Evolutionary conservation across 2,113 vertebrate genomes (phyloP).

Genomic region (Saccopteryx leptura): DNA sequence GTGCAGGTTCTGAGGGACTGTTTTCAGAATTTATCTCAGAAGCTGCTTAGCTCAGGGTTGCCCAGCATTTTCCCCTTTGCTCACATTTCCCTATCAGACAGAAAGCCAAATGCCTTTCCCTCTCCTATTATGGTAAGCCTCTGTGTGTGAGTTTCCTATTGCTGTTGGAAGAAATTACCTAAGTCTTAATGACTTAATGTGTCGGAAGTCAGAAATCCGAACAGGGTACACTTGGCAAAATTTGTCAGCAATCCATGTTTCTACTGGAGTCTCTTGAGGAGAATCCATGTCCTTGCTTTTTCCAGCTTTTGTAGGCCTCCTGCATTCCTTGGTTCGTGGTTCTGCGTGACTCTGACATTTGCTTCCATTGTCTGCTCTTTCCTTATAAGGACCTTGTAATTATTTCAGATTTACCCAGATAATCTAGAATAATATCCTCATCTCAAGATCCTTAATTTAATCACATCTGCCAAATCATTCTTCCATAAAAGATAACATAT

Average conservation of each 20-base stretch:
- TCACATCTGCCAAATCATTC: background rate
- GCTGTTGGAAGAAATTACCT: background rate
- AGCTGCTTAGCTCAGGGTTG: background rate
- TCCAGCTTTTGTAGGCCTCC: background rate
- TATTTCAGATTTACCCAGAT: background rate
- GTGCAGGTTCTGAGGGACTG: too few species aligned
- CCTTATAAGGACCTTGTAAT: background rate
- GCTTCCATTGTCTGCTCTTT: background rate
- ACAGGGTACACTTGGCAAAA: background rate
- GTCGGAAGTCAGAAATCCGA: background rate
- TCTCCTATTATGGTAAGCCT: background rate
- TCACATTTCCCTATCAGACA: background rate
- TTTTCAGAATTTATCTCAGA: background rate
- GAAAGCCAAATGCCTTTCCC: background rate
- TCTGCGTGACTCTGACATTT: background rate
- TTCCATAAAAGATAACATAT: background rate
- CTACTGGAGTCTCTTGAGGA: rapidly evolving
- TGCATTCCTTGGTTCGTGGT: background rate
- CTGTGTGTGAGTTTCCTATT: background rate
- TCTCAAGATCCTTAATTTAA: background rate
- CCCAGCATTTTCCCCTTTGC: too few species aligned
- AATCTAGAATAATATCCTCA: background rate
- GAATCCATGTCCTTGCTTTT: background rate
- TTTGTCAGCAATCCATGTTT: background rate
- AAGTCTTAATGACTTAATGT: background rate